Percentiles rank a stretch among this genome's conserved stretches.
Conservation (phyloP, 2,888 invertebrate genomes). For the Pristionchus exspectatus region DNA sequence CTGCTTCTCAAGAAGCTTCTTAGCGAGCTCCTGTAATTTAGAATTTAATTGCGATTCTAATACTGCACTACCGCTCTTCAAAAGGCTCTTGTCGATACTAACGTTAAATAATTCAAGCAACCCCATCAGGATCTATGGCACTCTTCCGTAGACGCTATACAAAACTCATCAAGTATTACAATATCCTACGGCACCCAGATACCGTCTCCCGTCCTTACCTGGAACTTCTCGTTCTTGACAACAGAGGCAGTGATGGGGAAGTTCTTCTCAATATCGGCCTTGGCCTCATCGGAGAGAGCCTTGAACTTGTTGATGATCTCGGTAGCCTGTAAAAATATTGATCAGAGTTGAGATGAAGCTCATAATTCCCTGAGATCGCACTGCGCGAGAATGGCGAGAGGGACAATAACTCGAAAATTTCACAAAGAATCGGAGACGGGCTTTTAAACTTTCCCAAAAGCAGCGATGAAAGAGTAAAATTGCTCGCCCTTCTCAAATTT, state of each 20-base stretch:
- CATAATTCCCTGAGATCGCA: too few relatives aligned
- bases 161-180: too few relatives aligned
- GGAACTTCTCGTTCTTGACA: constrained; percentile 58
- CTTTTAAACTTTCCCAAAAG: too few relatives aligned
- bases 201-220: background rate
- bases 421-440: background rate
- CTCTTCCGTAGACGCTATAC: too few relatives aligned
- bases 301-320: constrained; percentile 58
- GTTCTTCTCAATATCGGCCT: constrained; percentile 58
- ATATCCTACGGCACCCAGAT: background rate
- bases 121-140: too few relatives aligned
- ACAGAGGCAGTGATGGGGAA: constrained; percentile 60
- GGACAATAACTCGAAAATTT: background rate
- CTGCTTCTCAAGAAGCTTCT: background rate
- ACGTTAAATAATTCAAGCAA: background rate
- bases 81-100: too few relatives aligned
- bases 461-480: background rate
- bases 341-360: background rate
- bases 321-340: background rate
- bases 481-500: too few relatives aligned
- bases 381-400: too few relatives aligned
- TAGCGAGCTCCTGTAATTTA: constrained; percentile 40
- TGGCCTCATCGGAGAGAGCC: constrained; percentile 59
- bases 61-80: too few relatives aligned
- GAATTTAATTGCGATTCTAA: background rate